These are phyloP conservation scores for Epinephelus moara DNA, from an alignment of 2,113 vertebrate species.

Conservation along the genomic window DNA sequence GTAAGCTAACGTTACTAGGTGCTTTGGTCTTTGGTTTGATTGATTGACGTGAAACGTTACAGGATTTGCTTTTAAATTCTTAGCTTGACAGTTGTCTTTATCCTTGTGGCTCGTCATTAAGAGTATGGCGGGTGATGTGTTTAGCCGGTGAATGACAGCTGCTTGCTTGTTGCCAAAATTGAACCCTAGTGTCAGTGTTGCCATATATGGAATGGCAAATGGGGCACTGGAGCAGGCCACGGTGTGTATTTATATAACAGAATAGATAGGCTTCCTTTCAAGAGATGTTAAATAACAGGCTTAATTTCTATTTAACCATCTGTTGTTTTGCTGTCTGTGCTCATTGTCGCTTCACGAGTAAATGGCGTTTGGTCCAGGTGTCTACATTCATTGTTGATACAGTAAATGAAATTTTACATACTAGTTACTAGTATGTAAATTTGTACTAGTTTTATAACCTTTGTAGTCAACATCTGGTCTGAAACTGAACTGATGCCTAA, in stretches of 20 bases:
- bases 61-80: neutral
- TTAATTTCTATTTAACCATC: slow-evolving; percentile 36
- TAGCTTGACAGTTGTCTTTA: slow-evolving; percentile 19
- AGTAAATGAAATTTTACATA: neutral
- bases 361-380: neutral
- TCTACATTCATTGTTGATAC: neutral
- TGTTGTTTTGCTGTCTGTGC: slow-evolving; percentile 14
- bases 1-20: slow-evolving; percentile 6
- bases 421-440: too few species aligned
- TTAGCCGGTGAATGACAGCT: slow-evolving; percentile 78
- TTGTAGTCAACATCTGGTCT: neutral
- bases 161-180: slow-evolving; percentile 84
- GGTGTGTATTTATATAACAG: slow-evolving; percentile 89
- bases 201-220: slow-evolving; percentile 87
- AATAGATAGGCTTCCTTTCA: slow-evolving; percentile 69
- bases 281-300: slow-evolving; percentile 65
- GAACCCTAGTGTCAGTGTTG: slow-evolving; percentile 81
- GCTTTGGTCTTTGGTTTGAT: slow-evolving; percentile 20
- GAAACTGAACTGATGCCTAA: neutral
- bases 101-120: slow-evolving; percentile 4
- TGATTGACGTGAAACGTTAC: neutral
- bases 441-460: neutral
- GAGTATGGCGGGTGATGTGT: slow-evolving; percentile 26
- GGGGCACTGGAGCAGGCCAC: slow-evolving; percentile 84
- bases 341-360: neutral